phyloP scores from a whole-genome alignment of 2,888 invertebrate genomes.

The Hanleya hanleyi region DNA sequence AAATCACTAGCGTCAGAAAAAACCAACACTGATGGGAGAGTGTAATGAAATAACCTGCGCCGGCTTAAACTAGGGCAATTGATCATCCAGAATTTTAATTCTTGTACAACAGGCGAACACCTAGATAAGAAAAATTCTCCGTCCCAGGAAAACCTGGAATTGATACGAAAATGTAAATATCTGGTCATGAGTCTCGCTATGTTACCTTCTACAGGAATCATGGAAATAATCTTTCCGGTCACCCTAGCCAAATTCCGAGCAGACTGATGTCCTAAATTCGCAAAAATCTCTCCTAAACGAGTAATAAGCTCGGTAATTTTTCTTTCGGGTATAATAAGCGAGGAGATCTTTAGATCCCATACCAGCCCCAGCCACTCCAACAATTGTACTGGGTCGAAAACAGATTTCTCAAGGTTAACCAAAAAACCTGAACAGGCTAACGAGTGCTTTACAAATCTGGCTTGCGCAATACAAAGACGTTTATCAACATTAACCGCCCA shows the following conservation, averaged over 20 bases:
- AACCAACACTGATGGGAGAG: neutral
- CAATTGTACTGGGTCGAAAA: neutral
- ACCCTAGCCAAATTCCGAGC: neutral
- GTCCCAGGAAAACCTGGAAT: no score
- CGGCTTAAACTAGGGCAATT: no score
- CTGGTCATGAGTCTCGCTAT: no score
- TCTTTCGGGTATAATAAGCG: neutral
- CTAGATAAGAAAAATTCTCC: no score
- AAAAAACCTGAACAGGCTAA: neutral
- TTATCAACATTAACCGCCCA: neutral
- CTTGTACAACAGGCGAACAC: no score
- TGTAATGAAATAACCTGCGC: neutral
- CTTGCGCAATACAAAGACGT: neutral
- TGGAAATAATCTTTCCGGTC: neutral
- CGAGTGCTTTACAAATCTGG: neutral
- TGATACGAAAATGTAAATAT: no score
- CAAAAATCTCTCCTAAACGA: neutral
- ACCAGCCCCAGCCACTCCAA: neutral
- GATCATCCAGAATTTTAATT: no score
- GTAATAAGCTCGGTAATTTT: neutral
- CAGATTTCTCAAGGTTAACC: neutral
- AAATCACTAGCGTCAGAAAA: neutral
- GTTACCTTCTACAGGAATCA: neutral
- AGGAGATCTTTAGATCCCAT: neutral
- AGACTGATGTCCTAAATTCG: no score